These are phyloP conservation scores for Argynnis bischoffii DNA, from an alignment of 2,888 invertebrate species.

Conservation along the genomic window DNA sequence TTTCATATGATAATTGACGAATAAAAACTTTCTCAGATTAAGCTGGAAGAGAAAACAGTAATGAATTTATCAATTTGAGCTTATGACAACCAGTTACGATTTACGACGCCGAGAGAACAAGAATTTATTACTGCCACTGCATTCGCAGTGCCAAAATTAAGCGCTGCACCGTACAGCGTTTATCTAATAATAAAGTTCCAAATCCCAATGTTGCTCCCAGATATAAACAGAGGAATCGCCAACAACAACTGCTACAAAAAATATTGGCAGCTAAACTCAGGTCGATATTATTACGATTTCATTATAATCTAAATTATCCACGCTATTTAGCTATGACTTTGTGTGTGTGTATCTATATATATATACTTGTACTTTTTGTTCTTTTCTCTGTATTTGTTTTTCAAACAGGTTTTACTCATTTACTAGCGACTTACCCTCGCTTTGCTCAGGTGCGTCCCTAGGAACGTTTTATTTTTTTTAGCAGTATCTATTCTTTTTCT, in stretches of 20 bases:
- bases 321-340: neutral
- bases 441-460: no score
- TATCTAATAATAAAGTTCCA: constrained; percentile 36
- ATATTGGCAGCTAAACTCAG: constrained; percentile 20
- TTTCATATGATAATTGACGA: neutral
- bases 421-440: no score
- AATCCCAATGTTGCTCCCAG: constrained; percentile 25
- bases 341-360: no score
- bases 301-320: neutral
- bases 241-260: constrained; percentile 16
- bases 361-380: no score
- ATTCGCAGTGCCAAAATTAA: constrained; percentile 32
- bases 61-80: constrained; percentile 27
- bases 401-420: no score
- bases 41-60: constrained; percentile 8
- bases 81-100: constrained; percentile 29
- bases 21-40: neutral
- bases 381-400: no score
- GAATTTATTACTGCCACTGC: constrained; percentile 29
- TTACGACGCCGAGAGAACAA: constrained; percentile 22
- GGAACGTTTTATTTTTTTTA: no score
- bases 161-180: constrained; percentile 25
- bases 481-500: no score
- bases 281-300: constrained; percentile 4
- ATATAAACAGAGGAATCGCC: constrained; percentile 30